Evolutionary conservation across 1,140 invertebrate genomes (phyloP), one percentile per base, ranked within the genome.

Genomic region (Lepidostoma basale): DNA sequence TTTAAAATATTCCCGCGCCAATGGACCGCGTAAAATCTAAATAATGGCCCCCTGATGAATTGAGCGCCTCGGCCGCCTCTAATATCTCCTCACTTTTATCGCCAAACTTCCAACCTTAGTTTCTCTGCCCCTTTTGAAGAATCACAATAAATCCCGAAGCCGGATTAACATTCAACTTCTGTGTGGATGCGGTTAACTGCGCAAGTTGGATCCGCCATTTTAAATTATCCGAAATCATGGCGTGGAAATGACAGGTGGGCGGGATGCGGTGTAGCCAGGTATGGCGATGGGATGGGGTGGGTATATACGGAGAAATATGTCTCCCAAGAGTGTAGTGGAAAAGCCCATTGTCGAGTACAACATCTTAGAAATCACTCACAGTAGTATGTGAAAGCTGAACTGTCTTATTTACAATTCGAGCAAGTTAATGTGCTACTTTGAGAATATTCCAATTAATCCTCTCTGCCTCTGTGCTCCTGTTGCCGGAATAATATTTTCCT

Each of bases 221-320:
- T 60, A 60, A 67, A 67, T 58, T 60, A 67, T 59, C 65, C 58
- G 65, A 59, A 67, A 67, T 67, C 54, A 52, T 44, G 54, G 36
- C 56, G 52, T 67, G 52, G 42, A 67, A 67, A 59, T 67, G 65
- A 67, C 58, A 67, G 65, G 54, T 59, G 40, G 54, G 65, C 33
- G 58, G 54, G 28, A 16, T n/a, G 63, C 47, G 47, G 26, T 25
- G 52, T 42, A 42, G 36, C 39, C 56, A 60, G 56, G 56, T 60
- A 26, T 25, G 16, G 56, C 6, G 56, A 9, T n/a, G 4, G 56
- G 36, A 33, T 5, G 26, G 52, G 52, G 52, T 14, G 49, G 20
- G 30, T 56, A 42, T 23, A 42, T 47, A 47, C 54, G 20, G 40
- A 62, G 66, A 68, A 68, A 45, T 68, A 68, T 68, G 58, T 62